Conservation (phyloP, 2,888 invertebrate species). For the Teleiodes luculella region DNA sequence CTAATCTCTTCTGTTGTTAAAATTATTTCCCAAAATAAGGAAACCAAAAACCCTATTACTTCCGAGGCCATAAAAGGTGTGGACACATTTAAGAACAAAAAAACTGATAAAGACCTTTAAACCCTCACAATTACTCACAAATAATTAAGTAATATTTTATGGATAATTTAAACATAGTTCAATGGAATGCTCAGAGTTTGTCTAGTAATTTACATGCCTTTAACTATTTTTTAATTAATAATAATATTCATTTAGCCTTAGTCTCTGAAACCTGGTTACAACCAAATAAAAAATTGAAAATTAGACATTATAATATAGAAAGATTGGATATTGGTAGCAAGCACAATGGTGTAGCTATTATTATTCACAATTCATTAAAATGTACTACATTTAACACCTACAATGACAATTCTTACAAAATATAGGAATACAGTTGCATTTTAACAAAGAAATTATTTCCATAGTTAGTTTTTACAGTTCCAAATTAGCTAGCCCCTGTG, state of each 20-base stretch:
- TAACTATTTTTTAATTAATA: slow-evolving; percentile 10
- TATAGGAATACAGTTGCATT: slow-evolving; percentile 10
- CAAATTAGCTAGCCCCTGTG: background rate
- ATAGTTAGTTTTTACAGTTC: slow-evolving; percentile 19
- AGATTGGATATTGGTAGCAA: slow-evolving; percentile 15
- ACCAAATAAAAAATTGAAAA: slow-evolving; percentile 5
- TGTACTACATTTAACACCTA: slow-evolving; percentile 13
- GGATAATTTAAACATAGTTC: slow-evolving; percentile 15
- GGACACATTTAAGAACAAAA: no score
- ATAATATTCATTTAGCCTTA: slow-evolving; percentile 8
- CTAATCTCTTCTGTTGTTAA: no score
- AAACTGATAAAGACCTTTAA: no score
- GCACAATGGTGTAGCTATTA: slow-evolving; percentile 22
- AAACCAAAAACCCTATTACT: no score
- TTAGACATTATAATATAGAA: slow-evolving; percentile 15
- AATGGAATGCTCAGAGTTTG: slow-evolving; percentile 19
- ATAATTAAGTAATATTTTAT: slow-evolving; percentile 4
- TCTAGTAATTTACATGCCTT: slow-evolving; percentile 9
- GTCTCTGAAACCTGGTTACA: slow-evolving; percentile 17
- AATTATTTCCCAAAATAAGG: no score
- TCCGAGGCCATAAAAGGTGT: no score
- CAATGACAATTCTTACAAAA: slow-evolving; percentile 21
- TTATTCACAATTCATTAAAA: no score
- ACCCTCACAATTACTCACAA: no score
- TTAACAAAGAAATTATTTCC: slow-evolving; percentile 12